These are phyloP conservation scores for Coranthus polyacanthus DNA, from an alignment of 2,797 vertebrate species.

Conservation along the genomic window DNA sequence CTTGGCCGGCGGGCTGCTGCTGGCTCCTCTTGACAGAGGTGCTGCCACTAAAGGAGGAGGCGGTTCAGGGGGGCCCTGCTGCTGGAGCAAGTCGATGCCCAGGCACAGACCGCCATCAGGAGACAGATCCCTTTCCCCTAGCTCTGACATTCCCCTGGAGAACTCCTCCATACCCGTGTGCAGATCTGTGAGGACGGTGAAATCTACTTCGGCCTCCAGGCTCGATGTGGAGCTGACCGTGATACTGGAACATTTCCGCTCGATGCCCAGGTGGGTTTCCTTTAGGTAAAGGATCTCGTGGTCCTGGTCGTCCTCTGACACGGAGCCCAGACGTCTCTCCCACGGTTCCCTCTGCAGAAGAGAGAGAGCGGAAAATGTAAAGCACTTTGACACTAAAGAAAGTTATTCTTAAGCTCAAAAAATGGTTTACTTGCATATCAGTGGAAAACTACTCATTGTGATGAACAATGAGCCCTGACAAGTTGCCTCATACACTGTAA, in stretches of 20 bases:
- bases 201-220: conserved; percentile 97
- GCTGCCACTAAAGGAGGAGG: conserved; percentile 61
- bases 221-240: conserved; percentile 98
- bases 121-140: conserved; percentile 85
- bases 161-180: conserved; percentile 97
- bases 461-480: too few species aligned
- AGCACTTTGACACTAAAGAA: too few species aligned
- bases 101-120: conserved; percentile 91
- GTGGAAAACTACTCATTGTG: too few species aligned
- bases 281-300: conserved; percentile 92
- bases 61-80: conserved; percentile 72
- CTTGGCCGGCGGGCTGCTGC: conserved; percentile 75
- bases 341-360: conserved; percentile 86
- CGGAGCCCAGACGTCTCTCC: conserved; percentile 88
- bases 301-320: conserved; percentile 94
- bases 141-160: conserved; percentile 88
- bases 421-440: too few species aligned
- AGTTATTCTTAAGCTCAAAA: too few species aligned
- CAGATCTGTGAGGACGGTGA: conserved; percentile 96
- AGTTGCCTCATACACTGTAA: too few species aligned
- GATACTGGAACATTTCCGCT: conserved; percentile 98
- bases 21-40: conserved; percentile 55
- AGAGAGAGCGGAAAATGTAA: too few species aligned
- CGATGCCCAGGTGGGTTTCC: conserved; percentile 96
- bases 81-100: conserved; percentile 81